phyloP scores from a whole-genome alignment of 2,888 invertebrate genomes.

The Drosophila macrospina region DNA sequence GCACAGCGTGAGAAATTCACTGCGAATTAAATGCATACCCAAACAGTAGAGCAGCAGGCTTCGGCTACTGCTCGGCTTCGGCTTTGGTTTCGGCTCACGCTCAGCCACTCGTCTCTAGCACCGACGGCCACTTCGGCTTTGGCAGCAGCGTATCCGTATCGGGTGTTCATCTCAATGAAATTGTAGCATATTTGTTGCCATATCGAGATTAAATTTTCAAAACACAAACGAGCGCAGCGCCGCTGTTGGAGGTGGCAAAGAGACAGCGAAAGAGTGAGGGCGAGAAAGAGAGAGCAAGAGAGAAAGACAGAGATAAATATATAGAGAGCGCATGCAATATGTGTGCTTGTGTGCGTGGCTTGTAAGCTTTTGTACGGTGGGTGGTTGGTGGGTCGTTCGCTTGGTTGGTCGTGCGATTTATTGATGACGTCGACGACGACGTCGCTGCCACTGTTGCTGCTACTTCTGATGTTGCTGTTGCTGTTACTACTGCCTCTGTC shows the following conservation, averaged over 20 bases:
- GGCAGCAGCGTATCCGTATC: conserved; percentile 65
- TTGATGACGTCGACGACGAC: conserved; percentile 75
- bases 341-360: conserved; percentile 48
- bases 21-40: conserved; percentile 73
- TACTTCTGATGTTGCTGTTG: conserved; percentile 33
- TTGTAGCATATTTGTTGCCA: conserved; percentile 84
- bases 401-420: conserved; percentile 75
- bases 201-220: conserved; percentile 83
- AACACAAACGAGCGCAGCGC: conserved; percentile 80
- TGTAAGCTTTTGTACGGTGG: conserved; percentile 74
- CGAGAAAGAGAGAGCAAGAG: conserved; percentile 15
- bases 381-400: conserved; percentile 55
- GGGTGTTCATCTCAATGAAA: conserved; percentile 83
- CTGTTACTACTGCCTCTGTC: conserved; percentile 40
- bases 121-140: conserved; percentile 50
- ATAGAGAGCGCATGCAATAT: conserved; percentile 6
- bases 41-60: conserved; percentile 23
- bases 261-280: conserved; percentile 29
- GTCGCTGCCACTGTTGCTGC: conserved; percentile 38
- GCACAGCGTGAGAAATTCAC: conserved; percentile 71
- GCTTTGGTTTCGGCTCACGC: conserved; percentile 27
- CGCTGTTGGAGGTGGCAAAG: conserved; percentile 49
- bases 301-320: conserved; percentile 2
- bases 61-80: conserved; percentile 33
- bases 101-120: conserved; percentile 19